Evolutionary conservation across 1,140 invertebrate genomes (phyloP), one percentile per base, ranked within the genome.

Genomic region (Melipona quadrifasciata): DNA sequence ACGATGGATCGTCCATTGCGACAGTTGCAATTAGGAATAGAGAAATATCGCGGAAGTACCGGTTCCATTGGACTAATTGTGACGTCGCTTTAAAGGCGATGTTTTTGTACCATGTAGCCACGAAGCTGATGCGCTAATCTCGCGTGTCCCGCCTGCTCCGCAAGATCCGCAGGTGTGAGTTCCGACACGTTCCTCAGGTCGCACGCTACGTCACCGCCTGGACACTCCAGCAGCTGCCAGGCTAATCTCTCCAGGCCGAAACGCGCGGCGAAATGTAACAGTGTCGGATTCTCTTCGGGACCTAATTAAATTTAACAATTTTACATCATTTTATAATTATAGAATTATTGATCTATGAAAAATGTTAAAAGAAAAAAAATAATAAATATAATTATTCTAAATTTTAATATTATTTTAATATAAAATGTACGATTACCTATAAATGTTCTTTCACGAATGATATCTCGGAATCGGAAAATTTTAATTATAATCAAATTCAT

Each of bases 261-360:
- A 76, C 97, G 96, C 1, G 98, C 97, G 1, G 98, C 97, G 93
- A 98, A 99, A 92, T 99, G 98, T 14, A 99, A 94, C 39, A 98
- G 92, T 0, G 98, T 98, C 2, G 98, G 98, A 91, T 97, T 97
- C 91, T 98, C 97, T 92, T 98, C 97, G 31, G 96, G 96, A 91
- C 96, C 97, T 97, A 68, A 0, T 75, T 16, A 21, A 34, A 47
- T 47, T n/a, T 6, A 19, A 65, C 16, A 24, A 3, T 47, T 19
- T n/a, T 8, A 51, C 1, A 34, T 31, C 16, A 12, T 16, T 39
- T n/a, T 11, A 3, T 24, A 31, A 5, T n/a, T 31, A 31, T 31
- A 31, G 31, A 31, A 31, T 31, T 31, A 31, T 31, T 31, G 31
- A 2, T 31, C 31, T 31, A 2, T 31, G 31, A 31, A 31, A 31